Conservation (phyloP, 1,140 invertebrate genomes). For the Lepidurus packardi region DNA sequence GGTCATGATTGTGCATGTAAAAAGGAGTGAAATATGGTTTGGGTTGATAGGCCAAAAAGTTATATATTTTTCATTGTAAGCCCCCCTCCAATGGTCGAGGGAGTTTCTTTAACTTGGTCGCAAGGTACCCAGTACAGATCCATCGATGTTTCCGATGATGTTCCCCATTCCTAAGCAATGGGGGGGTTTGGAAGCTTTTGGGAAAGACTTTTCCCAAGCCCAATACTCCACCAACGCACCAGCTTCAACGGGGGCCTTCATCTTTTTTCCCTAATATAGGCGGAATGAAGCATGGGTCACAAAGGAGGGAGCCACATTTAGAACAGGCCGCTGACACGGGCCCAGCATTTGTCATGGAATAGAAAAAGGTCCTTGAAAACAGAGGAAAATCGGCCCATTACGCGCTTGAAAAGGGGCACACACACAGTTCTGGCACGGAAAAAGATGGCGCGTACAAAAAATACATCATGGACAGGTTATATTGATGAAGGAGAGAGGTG, state of each 20-base stretch:
- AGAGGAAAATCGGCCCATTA: too few species aligned
- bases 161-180: constrained; percentile 9
- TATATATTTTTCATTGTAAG: too few species aligned
- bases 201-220: too few species aligned
- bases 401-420: not conserved
- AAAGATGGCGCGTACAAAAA: too few species aligned
- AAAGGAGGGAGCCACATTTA: not conserved
- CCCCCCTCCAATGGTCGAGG: too few species aligned
- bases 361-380: too few species aligned
- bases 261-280: constrained; percentile 2
- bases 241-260: not conserved
- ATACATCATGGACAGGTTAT: not conserved
- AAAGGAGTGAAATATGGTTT: not conserved
- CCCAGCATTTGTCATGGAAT: not conserved
- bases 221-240: not conserved
- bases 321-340: not conserved
- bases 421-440: not conserved
- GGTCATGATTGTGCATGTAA: not conserved
- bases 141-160: not conserved
- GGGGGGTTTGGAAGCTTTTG: not conserved
- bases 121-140: not conserved
- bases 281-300: not conserved
- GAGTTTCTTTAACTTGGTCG: not conserved
- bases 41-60: not conserved
- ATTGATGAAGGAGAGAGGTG: not conserved